phyloP scores from a whole-genome alignment of 1,140 invertebrate genomes.

The Reticulitermes speratus region DNA sequence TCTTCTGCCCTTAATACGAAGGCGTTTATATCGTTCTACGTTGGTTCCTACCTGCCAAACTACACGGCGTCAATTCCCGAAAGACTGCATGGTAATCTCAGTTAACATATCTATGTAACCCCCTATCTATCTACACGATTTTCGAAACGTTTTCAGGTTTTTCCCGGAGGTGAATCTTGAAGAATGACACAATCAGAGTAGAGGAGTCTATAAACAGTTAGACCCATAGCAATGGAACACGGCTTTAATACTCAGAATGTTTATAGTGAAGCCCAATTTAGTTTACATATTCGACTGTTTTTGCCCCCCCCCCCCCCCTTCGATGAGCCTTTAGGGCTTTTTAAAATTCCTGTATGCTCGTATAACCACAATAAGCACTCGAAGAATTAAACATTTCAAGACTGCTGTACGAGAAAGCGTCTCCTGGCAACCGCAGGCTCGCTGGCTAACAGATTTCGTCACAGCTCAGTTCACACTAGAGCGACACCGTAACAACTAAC shows the following conservation, averaged over 20 bases:
- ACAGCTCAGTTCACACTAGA: not conserved
- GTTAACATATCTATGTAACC: too few relatives aligned
- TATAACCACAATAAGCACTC: not conserved
- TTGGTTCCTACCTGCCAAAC: too few relatives aligned
- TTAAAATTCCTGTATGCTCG: not conserved
- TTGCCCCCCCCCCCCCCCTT: not conserved
- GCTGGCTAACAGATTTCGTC: not conserved
- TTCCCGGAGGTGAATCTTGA: not conserved
- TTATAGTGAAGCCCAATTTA: not conserved
- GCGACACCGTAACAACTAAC: not conserved
- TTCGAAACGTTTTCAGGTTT: not conserved
- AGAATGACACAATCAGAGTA: not conserved
- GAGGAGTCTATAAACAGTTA: not conserved
- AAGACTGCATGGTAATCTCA: too few relatives aligned
- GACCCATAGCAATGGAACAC: not conserved
- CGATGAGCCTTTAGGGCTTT: not conserved
- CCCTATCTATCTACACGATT: not conserved
- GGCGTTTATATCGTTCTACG: too few relatives aligned
- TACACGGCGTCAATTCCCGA: too few relatives aligned
- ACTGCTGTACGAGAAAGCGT: not conserved
- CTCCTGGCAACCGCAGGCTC: not conserved
- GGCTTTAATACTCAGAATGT: not conserved
- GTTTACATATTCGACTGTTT: not conserved
- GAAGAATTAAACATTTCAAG: not conserved
- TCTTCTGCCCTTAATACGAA: too few relatives aligned